phyloP scores from a whole-genome alignment of 1,140 invertebrate species.

The Zophobas morio region DNA sequence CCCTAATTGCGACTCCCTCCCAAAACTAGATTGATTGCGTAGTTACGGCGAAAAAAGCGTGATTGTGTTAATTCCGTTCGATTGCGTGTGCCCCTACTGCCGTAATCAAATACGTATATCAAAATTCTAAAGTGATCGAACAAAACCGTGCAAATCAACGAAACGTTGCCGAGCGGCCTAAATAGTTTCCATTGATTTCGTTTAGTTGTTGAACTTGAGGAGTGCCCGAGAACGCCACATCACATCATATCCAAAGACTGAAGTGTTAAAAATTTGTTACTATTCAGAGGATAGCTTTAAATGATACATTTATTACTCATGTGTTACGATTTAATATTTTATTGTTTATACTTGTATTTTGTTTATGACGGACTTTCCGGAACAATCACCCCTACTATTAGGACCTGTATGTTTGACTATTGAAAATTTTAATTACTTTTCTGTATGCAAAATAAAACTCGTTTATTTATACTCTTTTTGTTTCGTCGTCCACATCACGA shows the following conservation, averaged over 20 bases:
- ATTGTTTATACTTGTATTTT: conserved; percentile 21
- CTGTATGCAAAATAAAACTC: too few relatives aligned
- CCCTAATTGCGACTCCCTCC: conserved; percentile 3
- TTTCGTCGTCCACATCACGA: too few relatives aligned
- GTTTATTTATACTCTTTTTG: too few relatives aligned
- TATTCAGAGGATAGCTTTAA: conserved; percentile 41
- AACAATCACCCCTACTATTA: too few relatives aligned
- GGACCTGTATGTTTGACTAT: too few relatives aligned
- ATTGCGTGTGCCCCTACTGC: not conserved
- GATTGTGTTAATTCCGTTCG: conserved; percentile 12
- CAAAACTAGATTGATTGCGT: conserved; percentile 12
- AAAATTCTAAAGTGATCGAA: conserved; percentile 21
- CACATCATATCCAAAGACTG: conserved; percentile 54
- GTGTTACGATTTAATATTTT: conserved; percentile 29
- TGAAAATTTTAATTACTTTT: too few relatives aligned
- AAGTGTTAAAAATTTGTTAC: conserved; percentile 49
- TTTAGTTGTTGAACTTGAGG: conserved; percentile 27
- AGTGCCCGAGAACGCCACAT: conserved; percentile 23
- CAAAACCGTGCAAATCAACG: conserved; percentile 19
- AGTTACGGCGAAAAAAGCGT: not conserved
- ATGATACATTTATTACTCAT: conserved; percentile 41
- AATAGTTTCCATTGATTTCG: not conserved
- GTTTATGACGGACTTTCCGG: too few relatives aligned
- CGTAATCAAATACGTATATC: conserved; percentile 36
- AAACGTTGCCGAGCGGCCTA: not conserved